phyloP scores from a whole-genome alignment of 2,888 invertebrate genomes.

The Lymantria monacha region DNA sequence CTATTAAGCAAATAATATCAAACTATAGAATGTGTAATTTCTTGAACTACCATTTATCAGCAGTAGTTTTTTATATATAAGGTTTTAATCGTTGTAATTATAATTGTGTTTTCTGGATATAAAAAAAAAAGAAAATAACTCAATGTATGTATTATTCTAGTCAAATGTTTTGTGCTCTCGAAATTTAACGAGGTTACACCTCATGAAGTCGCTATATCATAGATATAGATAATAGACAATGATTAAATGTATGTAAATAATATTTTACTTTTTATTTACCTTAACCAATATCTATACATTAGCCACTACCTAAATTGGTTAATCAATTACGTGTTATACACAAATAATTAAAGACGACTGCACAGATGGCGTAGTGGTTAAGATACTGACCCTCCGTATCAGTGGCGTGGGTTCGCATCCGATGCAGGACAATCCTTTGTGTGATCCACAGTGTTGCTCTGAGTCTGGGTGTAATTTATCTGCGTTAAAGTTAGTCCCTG shows the following conservation, averaged over 20 bases:
- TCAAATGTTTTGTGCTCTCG: constrained; percentile 34
- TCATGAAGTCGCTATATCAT: constrained; percentile 56
- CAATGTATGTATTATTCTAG: constrained; percentile 25
- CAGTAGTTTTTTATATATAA: constrained; percentile 9
- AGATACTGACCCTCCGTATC: too few relatives aligned
- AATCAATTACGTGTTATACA: too few relatives aligned
- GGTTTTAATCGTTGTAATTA: neutral
- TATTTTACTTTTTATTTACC: constrained; percentile 34
- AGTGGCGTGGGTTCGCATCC: too few relatives aligned
- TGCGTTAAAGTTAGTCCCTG: too few relatives aligned
- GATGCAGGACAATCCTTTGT: too few relatives aligned
- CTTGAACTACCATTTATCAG: constrained; percentile 6
- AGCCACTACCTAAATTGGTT: too few relatives aligned
- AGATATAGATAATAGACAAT: constrained; percentile 55
- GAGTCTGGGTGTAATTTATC: too few relatives aligned
- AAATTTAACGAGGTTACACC: constrained; percentile 30
- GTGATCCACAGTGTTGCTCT: too few relatives aligned
- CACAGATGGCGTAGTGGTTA: too few relatives aligned
- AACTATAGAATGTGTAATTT: neutral
- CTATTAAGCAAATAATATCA: neutral
- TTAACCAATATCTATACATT: constrained; percentile 8
- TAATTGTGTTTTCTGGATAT: constrained; percentile 27
- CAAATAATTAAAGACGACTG: too few relatives aligned
- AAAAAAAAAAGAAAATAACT: constrained; percentile 26
- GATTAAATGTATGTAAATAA: constrained; percentile 72